A percentile compares a stretch with the other conserved stretches of the same genome.
Evolutionary conservation across 2,113 vertebrate genomes (phyloP).

Genomic region (Macroglossus sobrinus): DNA sequence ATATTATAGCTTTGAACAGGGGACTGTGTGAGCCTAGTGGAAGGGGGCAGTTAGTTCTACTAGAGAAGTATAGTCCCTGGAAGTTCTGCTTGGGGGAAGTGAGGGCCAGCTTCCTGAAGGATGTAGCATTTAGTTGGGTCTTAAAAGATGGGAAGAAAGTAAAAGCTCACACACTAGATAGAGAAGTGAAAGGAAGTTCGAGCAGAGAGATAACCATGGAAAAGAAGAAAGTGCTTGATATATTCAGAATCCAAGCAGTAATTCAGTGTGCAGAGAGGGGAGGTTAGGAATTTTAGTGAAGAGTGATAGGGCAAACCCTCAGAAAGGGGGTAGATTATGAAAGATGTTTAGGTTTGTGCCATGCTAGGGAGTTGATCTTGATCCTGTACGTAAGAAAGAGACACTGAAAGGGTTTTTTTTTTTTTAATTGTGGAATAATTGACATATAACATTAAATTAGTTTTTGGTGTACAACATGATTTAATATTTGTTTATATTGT

Average conservation of each 20-base stretch:
- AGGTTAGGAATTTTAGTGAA: neutral
- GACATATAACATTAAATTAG: neutral
- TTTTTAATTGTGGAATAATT: neutral
- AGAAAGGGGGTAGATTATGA: neutral
- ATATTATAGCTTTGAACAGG: neutral
- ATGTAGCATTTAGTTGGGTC: neutral
- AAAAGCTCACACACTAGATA: neutral
- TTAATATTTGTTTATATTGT: neutral
- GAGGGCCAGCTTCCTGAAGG: neutral
- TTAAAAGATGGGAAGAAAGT: neutral
- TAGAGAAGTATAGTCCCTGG: neutral
- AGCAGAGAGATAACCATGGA: neutral
- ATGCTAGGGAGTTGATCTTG: neutral
- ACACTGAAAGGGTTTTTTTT: neutral
- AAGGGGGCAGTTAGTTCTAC: neutral
- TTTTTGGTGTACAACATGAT: neutral
- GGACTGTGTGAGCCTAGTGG: neutral
- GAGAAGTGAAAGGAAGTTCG: neutral
- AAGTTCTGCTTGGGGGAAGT: neutral
- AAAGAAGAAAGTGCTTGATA: neutral
- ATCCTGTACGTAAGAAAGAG: neutral
- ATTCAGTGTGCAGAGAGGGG: neutral
- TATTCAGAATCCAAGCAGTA: neutral
- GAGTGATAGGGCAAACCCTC: neutral
- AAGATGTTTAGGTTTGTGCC: neutral